These are phyloP conservation scores for Ceriagrion tenellum DNA, from an alignment of 2,888 invertebrate species.

Conservation along the genomic window DNA sequence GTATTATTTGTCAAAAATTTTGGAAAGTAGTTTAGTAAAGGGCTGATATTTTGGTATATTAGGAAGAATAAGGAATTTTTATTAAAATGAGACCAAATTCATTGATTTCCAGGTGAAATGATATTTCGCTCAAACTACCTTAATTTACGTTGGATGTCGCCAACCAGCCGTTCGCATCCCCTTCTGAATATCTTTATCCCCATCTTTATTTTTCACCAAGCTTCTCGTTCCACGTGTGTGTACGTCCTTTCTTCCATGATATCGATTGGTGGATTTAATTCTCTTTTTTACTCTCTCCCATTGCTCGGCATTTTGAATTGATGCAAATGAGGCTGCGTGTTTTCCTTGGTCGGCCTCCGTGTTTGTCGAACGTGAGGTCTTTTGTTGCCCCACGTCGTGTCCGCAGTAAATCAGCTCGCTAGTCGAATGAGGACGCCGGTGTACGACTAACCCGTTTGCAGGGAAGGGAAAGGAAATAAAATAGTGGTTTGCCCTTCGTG, in stretches of 20 bases:
- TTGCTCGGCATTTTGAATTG: background rate
- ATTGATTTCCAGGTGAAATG: too few species aligned
- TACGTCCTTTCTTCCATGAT: background rate
- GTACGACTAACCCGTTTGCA: background rate
- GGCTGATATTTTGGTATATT: too few species aligned
- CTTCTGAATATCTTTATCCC: too few species aligned
- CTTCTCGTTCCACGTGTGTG: background rate
- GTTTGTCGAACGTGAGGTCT: background rate
- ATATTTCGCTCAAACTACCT: too few species aligned
- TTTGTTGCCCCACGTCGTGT: background rate
- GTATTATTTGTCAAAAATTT: too few species aligned
- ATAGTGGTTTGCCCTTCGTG: background rate
- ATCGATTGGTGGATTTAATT: background rate
- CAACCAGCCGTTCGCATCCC: too few species aligned
- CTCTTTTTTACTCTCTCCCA: background rate
- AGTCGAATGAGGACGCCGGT: background rate
- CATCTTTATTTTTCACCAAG: background rate
- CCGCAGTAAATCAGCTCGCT: background rate
- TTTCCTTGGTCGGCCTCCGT: background rate
- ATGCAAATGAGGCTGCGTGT: conserved; percentile 1
- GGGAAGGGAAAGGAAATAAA: background rate
- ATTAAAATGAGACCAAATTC: too few species aligned
- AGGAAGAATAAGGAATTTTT: too few species aligned
- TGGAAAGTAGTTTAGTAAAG: too few species aligned
- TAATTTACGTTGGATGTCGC: too few species aligned